Evolutionary conservation across 2,797 vertebrate genomes (phyloP), one percentile per base, ranked within the genome.

Genomic region (Apogon hyalosoma): DNA sequence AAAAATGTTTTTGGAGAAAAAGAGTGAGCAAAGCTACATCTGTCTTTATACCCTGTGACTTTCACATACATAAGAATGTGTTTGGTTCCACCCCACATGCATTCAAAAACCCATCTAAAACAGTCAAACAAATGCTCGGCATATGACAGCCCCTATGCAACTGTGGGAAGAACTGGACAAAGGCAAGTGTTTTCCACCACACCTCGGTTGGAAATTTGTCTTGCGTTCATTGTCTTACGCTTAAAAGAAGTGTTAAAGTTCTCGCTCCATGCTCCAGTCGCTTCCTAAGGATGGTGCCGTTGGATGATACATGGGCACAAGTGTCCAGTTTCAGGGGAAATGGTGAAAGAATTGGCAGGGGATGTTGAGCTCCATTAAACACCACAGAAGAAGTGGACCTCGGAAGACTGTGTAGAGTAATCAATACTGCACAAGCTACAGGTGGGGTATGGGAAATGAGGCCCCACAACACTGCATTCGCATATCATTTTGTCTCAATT

Each of bases 361-460:
- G 89, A 89, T 83, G 90, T 79, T 85, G 89, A 87, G 94, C 93
- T 91, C 93, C 94, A 94, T 94, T 96, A 94, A 96, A 89, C 91
- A 89, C 81, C 78, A 61, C 74, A 21, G 86, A 85, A 80, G 57
- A 88, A 90, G 84, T 83, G 72, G 66, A 90, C 70, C 88, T 89
- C 71, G 63, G 65, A 77, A 75, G 62, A 67, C 64, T 77, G 81
- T 59, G 42, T 18, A 41, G 81, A 85, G 90, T 90, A 88, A 92
- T 92, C 91, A 93, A 90, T 88, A 82, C 85, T 66, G 69, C 69
- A 48, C n/a, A 6, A 7, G 69, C 63, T 79, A 73, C 86, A 90
- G 86, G 84, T 89, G 79, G 61, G 55, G 5, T 4, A 6, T 8
- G 33, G 0, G 47, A 33, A 50, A 31, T 0, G 33, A 55, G 68